Conservation (phyloP, 1,140 invertebrate species). For the Sycobia sp. region DNA sequence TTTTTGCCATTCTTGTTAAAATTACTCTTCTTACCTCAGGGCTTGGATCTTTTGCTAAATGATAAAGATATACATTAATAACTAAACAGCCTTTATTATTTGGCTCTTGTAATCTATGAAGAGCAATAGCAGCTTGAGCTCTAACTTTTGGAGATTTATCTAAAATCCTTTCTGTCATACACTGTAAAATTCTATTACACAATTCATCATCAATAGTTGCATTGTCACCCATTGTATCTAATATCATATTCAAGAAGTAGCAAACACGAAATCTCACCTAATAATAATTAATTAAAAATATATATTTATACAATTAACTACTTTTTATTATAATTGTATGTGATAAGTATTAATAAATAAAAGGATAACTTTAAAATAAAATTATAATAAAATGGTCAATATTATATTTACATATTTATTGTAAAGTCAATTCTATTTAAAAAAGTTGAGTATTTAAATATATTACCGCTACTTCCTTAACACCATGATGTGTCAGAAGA, state of each 20-base stretch:
- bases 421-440: no score
- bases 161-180: constrained; percentile 73
- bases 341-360: not conserved
- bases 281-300: constrained; percentile 1
- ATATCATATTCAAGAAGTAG: constrained; percentile 74
- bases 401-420: no score
- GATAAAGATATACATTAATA: constrained; percentile 78
- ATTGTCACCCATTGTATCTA: constrained; percentile 75
- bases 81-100: constrained; percentile 76
- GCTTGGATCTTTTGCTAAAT: constrained; percentile 77
- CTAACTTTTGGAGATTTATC: constrained; percentile 77
- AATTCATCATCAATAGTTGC: constrained; percentile 78
- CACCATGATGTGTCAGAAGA: constrained; percentile 59
- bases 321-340: not conserved
- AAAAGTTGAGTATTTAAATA: constrained; percentile 7
- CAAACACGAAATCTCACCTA: constrained; percentile 74
- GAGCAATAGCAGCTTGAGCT: constrained; percentile 77
- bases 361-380: no score
- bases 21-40: constrained; percentile 63
- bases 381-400: no score
- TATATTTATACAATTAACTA: not conserved
- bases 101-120: constrained; percentile 81
- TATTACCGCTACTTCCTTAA: constrained; percentile 61
- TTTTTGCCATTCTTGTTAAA: constrained; percentile 54
- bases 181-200: constrained; percentile 73